Base-by-base conservation (phyloP, 1,140 invertebrate species). In the Antheraea mylitta region DNA sequence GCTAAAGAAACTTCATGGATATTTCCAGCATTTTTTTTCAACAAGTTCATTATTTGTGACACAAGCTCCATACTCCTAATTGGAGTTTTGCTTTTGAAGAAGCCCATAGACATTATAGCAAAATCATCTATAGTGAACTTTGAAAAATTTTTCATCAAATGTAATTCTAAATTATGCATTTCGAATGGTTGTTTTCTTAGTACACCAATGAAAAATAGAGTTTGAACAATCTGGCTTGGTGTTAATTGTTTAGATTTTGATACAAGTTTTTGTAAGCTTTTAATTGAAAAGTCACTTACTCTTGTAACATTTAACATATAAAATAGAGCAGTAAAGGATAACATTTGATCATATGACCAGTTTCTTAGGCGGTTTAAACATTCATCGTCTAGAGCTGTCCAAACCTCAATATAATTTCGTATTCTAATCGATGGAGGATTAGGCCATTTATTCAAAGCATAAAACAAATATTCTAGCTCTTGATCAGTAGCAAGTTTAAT, bases 11-110 rank as follows among this genome's bases (percentile, higher is more conserved):
- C 90, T 77, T 94, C 93, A 79, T 94, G 84, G 9, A 95, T 80
- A 6, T 66, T 65, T 37, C 90, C 75, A 30, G 92, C 72, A 58
- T 93, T 75, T 48, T 85, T 69, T 7, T 79, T 82, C 11, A 93
- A 68, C 79, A 81, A 90, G 11, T 85, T 45, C 7, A 94, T 86
- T 64, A 95, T 93, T 36, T 84, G 83, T 19, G 64, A 18, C 4
- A 94, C n/a, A 67, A 95, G 81, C 3, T 70, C 42, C 18, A 73
- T 36, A 80, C 88, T 90, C 75, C 86, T 90, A 48, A 95, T 93
- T 60, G 78, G 91, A 16, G 86, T 94, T 79, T 94, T 88, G 59
- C 92, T 94, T 89, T 95, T 95, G 68, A 95, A 95, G 73, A 94
- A 95, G 3, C 93, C 94, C 88, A 95, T 93, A 0, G 92, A 86